Base-by-base conservation (phyloP, 2,113 vertebrate genomes). In the Neotoma lepida region DNA sequence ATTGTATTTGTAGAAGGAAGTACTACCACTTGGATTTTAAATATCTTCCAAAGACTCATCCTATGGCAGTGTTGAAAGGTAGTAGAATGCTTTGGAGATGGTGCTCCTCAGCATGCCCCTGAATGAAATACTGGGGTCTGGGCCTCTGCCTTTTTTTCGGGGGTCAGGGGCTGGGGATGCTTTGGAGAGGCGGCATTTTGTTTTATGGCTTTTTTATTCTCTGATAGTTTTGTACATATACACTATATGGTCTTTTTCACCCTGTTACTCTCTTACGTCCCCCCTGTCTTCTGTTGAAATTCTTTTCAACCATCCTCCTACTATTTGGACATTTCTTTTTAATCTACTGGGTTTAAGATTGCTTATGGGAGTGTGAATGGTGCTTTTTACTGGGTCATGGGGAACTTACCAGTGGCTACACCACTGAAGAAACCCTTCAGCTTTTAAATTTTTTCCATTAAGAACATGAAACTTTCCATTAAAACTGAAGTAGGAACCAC, bases 101-200 rank as follows among this genome's bases (percentile, higher is more conserved):
- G 30, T 15, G 20, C 14, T 41, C 8, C 24, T 61, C 14, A 1
- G 2, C 17, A 68, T 2, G 0, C 1, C 30, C 30, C n/a, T 51
- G 20, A 86, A 49, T 49, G 30, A 35, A 63, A 49, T 46, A 44
- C 9, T 66, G 2, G 44, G 30, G 26, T 68, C 63, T 5, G 49
- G 44, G 10, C 10, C 44, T 12, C 33, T 49, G 49, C 2, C 9
- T 44, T 44, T 44, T 44, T 61, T 30, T 1, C 15, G 54, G 13
- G 56, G 26, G 26, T 17, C 18, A 24, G n/a, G 4, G 33, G 22
- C 0, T 24, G 6, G 22, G n/a, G 12, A 28, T 81, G 2, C n/a
- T 58, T 39, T 28, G 6, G n/a, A 58, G 22, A 81, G 2, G 22
- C 1, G 22, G 1, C 14, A 33, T 33, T 49, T 46, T 76, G 41